A percentile compares a stretch with the other conserved stretches of the same genome.
These are phyloP conservation scores for Clarias gariepinus DNA, from an alignment of 2,113 vertebrate species.

Conservation along the genomic window DNA sequence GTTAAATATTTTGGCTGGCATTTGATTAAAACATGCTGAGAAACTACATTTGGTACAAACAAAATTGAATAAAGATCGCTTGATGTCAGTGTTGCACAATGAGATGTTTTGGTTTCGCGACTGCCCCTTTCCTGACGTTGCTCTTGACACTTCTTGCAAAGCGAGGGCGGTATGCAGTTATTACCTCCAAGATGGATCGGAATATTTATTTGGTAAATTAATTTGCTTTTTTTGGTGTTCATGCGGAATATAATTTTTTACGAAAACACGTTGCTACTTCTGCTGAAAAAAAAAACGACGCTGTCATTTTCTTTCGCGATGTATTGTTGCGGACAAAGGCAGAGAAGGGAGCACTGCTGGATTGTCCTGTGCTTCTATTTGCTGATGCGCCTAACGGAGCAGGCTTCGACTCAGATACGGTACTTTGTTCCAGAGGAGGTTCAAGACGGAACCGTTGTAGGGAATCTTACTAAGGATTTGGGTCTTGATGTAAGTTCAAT, in stretches of 20 bases:
- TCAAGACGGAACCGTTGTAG: constrained; percentile 48
- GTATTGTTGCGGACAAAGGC: constrained; percentile 31
- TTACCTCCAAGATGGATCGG: not conserved
- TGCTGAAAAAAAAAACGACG: not conserved
- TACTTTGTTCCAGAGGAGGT: constrained; percentile 56
- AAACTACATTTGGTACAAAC: not conserved
- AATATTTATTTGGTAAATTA: not conserved
- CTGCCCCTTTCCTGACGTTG: not conserved
- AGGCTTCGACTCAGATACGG: constrained; percentile 44
- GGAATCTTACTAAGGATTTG: constrained; percentile 58
- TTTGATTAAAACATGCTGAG: not conserved
- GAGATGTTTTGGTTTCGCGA: not conserved
- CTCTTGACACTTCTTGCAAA: not conserved
- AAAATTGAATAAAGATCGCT: not conserved
- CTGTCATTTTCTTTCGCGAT: constrained; percentile 13
- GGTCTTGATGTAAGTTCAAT: constrained; percentile 58
- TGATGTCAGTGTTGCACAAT: constrained; percentile 40
- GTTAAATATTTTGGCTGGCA: not conserved
- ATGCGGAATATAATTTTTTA: not conserved
- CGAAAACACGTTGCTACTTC: not conserved
- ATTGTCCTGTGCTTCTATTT: constrained; percentile 28
- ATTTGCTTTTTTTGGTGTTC: not conserved
- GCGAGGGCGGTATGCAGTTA: not conserved
- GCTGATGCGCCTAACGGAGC: constrained; percentile 31
- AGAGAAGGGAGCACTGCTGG: constrained; percentile 20